These are phyloP conservation scores for Sylvia atricapilla DNA, from an alignment of 2,113 vertebrate species.

Conservation along the genomic window DNA sequence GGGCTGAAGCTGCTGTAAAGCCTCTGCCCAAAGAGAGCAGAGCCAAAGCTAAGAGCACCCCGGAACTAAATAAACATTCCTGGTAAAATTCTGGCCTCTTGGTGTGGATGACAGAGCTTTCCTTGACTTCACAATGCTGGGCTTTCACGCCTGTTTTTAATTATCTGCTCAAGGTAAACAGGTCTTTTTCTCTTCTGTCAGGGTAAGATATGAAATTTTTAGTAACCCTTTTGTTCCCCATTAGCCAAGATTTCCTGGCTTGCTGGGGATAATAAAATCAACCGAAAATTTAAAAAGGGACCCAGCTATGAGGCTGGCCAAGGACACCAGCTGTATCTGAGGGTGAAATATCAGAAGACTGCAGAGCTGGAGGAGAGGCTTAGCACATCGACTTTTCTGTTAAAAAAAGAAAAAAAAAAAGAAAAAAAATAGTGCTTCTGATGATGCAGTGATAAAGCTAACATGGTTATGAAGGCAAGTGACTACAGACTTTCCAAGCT, in stretches of 20 bases:
- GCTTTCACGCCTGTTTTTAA: background rate
- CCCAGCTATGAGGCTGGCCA: background rate
- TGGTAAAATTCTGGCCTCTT: background rate
- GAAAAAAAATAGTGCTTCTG: conserved; percentile 40
- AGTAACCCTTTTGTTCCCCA: background rate
- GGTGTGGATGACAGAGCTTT: background rate
- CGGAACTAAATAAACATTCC: background rate
- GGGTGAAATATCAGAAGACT: conserved; percentile 55
- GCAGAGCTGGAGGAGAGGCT: conserved; percentile 68
- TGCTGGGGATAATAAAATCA: background rate
- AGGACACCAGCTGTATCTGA: conserved; percentile 35
- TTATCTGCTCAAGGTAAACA: background rate
- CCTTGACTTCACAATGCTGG: background rate
- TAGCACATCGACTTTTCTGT: conserved; percentile 66
- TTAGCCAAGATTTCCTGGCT: background rate
- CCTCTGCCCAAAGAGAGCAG: background rate
- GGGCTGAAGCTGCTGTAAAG: background rate
- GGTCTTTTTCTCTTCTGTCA: background rate
- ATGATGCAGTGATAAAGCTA: conserved; percentile 57
- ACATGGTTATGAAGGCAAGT: conserved; percentile 65
- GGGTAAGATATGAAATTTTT: background rate
- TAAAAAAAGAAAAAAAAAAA: background rate
- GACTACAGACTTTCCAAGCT: conserved; percentile 63
- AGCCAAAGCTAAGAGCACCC: background rate
- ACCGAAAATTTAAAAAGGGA: conserved; percentile 31